Evolutionary conservation across 1,140 invertebrate genomes (phyloP).

Genomic region (Gonatopus flavifemur): DNA sequence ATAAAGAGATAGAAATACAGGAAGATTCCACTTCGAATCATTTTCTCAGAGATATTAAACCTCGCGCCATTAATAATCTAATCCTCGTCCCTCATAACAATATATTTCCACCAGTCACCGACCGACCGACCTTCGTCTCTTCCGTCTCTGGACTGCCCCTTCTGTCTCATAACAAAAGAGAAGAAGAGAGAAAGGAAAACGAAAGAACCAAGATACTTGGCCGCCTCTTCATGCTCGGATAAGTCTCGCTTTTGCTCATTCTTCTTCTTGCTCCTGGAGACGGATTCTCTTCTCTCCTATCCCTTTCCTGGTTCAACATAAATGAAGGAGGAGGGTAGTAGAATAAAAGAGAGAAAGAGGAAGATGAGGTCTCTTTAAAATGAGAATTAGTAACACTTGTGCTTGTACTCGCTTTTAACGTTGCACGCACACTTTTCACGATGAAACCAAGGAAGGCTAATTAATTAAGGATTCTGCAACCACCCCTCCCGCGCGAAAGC

Average conservation of each 20-base stretch:
- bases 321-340: no score
- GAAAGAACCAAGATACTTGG: not conserved
- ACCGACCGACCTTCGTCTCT: not conserved
- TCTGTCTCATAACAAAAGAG: no score
- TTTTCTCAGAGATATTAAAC: conserved; percentile 15
- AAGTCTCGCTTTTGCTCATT: not conserved
- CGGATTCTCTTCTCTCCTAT: not conserved
- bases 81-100: conserved; percentile 28
- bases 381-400: no score
- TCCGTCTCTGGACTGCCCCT: no score
- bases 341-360: no score
- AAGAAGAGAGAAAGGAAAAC: no score
- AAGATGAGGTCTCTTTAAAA: no score
- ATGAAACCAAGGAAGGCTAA: conserved; percentile 4
- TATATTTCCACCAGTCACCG: conserved; percentile 16
- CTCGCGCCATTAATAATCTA: conserved; percentile 29
- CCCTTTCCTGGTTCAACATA: not conserved
- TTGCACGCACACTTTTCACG: not conserved
- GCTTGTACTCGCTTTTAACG: no score
- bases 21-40: not conserved
- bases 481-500: not conserved
- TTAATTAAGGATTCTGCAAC: conserved; percentile 11
- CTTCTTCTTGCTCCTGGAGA: not conserved
- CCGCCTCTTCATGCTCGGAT: not conserved
- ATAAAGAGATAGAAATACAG: not conserved